Conservation (phyloP, 1,140 invertebrate genomes). For the Drosophila erecta region DNA sequence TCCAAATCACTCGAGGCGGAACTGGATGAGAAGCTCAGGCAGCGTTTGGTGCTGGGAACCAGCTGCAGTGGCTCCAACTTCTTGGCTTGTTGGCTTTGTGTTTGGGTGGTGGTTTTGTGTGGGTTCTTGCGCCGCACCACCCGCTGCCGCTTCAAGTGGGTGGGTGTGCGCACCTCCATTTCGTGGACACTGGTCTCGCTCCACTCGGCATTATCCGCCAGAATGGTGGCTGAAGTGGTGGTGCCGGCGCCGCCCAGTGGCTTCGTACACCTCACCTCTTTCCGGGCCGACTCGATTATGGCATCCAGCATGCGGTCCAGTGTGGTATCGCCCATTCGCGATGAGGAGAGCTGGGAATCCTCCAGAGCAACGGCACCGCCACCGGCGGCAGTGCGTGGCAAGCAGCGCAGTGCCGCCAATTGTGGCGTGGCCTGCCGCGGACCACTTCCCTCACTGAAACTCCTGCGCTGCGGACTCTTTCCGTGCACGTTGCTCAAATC, state of each 20-base stretch:
- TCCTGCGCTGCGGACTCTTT: conserved; percentile 72
- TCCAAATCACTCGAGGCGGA: conserved; percentile 50
- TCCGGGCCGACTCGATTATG: conserved; percentile 79
- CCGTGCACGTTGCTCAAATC: conserved; percentile 78
- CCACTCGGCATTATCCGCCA: conserved; percentile 50
- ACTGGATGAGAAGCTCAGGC: conserved; percentile 78
- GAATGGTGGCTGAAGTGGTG: neutral
- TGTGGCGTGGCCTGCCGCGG: conserved; percentile 69
- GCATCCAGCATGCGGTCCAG: conserved; percentile 83
- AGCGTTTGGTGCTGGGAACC: conserved; percentile 72
- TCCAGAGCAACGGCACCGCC: conserved; percentile 35
- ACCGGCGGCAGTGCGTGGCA: conserved; percentile 25
- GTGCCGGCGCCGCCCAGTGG: neutral
- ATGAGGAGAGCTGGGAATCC: conserved; percentile 75
- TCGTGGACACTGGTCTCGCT: conserved; percentile 78
- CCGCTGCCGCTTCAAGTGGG: conserved; percentile 78
- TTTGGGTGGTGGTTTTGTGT: conserved; percentile 34
- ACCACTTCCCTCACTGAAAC: conserved; percentile 70
- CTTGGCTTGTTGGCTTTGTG: neutral
- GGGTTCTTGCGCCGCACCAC: conserved; percentile 81
- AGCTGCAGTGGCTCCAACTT: conserved; percentile 30
- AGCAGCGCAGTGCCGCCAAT: conserved; percentile 58
- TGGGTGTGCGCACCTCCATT: conserved; percentile 82
- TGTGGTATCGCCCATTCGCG: conserved; percentile 82
- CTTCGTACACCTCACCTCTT: conserved; percentile 66